Evolutionary conservation across 2,113 vertebrate genomes (phyloP).

Genomic region (Circaetus cinerascens): DNA sequence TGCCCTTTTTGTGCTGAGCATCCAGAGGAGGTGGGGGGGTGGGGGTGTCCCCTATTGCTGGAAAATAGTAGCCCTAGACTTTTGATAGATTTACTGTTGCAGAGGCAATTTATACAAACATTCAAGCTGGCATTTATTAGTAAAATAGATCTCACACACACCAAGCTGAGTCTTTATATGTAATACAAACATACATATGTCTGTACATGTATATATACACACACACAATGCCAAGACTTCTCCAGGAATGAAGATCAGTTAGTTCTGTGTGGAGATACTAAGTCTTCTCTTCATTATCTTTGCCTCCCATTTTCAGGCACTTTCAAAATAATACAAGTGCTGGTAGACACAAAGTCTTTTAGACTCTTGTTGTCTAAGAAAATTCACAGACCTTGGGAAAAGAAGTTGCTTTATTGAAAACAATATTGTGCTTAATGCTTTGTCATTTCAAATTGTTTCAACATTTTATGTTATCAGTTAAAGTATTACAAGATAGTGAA

Average conservation of each 20-base stretch:
- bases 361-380: neutral
- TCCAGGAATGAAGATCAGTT: neutral
- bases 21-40: neutral
- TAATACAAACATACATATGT: neutral
- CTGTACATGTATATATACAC: neutral
- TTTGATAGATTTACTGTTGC: neutral
- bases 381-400: neutral
- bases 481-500: neutral
- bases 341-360: neutral
- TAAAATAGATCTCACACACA: neutral
- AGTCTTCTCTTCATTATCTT: neutral
- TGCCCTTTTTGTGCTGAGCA: neutral
- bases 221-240: neutral
- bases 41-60: neutral
- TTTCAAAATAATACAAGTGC: neutral
- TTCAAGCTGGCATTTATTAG: neutral
- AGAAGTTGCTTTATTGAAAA: conserved; percentile 44
- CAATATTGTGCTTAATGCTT: neutral
- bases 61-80: neutral
- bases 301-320: neutral
- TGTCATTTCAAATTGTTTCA: neutral
- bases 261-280: neutral
- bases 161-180: neutral
- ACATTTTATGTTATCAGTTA: neutral
- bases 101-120: neutral